Evolutionary conservation across 2,113 vertebrate genomes (phyloP).

Genomic region (Elanoides forficatus): DNA sequence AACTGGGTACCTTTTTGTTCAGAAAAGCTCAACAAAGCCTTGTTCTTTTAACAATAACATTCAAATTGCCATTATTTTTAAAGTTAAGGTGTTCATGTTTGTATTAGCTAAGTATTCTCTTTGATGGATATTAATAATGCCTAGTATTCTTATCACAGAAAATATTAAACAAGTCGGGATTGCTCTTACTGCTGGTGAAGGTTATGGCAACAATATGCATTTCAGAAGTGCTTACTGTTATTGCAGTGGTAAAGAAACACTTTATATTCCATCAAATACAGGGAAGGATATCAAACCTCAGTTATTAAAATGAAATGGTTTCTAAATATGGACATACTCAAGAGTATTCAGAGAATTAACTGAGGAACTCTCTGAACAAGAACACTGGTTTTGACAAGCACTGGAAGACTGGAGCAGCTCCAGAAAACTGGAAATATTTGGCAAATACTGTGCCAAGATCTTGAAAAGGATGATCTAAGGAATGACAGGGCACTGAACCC

Average conservation of each 20-base stretch:
- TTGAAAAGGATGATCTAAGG: background rate
- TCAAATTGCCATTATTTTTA: background rate
- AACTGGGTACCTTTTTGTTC: background rate
- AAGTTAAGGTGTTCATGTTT: background rate
- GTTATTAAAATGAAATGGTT: background rate
- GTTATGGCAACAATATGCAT: background rate
- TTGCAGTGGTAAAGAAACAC: background rate
- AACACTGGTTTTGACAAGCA: background rate
- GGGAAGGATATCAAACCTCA: background rate
- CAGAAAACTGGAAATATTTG: background rate
- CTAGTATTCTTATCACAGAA: background rate
- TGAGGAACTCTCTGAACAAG: background rate
- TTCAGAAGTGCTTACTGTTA: background rate
- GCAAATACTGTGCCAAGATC: background rate
- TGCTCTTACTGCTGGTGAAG: background rate
- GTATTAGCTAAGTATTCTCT: background rate
- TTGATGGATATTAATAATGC: background rate
- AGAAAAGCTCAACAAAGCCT: background rate
- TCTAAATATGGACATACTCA: background rate
- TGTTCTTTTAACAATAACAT: background rate
- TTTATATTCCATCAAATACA: background rate
- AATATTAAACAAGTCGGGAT: background rate
- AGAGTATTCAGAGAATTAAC: background rate
- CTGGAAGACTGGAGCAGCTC: background rate
- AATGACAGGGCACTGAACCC: background rate